phyloP scores from a whole-genome alignment of 2,797 vertebrate genomes.

The Pangasius macronema region DNA sequence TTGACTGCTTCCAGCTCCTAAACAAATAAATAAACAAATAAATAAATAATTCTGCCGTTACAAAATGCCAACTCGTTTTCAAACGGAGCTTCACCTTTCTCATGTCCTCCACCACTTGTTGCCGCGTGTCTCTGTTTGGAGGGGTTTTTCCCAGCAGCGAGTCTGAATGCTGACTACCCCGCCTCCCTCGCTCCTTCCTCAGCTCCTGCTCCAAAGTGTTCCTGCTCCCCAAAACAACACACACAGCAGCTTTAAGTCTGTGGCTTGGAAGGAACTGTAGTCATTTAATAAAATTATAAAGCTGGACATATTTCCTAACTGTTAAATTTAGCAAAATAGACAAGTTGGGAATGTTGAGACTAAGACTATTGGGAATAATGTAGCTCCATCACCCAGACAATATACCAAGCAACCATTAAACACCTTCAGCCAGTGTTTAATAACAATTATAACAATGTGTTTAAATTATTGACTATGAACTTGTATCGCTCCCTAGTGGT shows the following conservation, averaged over 20 bases:
- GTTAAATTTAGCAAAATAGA: neutral
- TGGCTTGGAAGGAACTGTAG: neutral
- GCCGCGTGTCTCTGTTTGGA: slow-evolving; percentile 61
- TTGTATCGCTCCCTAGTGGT: neutral
- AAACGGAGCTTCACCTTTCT: slow-evolving; percentile 65
- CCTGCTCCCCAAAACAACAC: slow-evolving; percentile 62
- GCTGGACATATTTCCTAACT: neutral
- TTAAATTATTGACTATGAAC: neutral
- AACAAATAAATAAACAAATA: neutral
- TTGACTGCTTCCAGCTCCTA: slow-evolving; percentile 66
- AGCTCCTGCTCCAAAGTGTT: slow-evolving; percentile 81
- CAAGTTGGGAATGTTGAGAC: neutral
- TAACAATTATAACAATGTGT: neutral
- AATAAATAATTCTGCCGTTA: neutral
- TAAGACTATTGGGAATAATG: neutral
- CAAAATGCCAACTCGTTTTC: neutral
- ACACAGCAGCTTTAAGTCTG: neutral
- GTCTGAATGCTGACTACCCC: slow-evolving; percentile 51
- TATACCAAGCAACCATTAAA: neutral
- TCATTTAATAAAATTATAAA: neutral
- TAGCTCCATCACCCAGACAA: neutral
- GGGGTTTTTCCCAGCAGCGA: slow-evolving; percentile 56
- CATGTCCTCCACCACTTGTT: slow-evolving; percentile 64
- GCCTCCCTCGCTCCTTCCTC: slow-evolving; percentile 76
- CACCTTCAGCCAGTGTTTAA: neutral